A percentile compares a stretch with the other conserved stretches of the same genome.
phyloP scores from a whole-genome alignment of 2,113 vertebrate genomes.

The Rattus norvegicus region GRCr8 NC_086026.1:84506501-84507000 shows the following conservation, averaged over 20 bases:
- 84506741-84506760: not conserved
- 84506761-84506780: not conserved
- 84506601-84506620: not conserved
- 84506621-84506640: not conserved
- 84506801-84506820: slow-evolving; percentile 70
- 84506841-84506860: slow-evolving; percentile 97
- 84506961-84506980: slow-evolving; percentile 99
- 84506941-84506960: slow-evolving; percentile 99
- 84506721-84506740: not conserved
- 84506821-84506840: slow-evolving; percentile 96
- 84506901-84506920: slow-evolving; percentile 98
- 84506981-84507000: slow-evolving; percentile 99
- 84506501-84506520: too few relatives aligned
- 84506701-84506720: not conserved
- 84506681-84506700: not conserved
- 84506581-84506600: not conserved
- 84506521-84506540: not conserved
- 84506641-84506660: not conserved
- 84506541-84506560: not conserved
- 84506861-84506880: slow-evolving; percentile 93
- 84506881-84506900: slow-evolving; percentile 99
- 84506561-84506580: not conserved
- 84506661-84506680: not conserved
- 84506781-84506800: not conserved
- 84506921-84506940: slow-evolving; percentile 99